phyloP scores from a whole-genome alignment of 2,888 invertebrate genomes.

The Mamestra brassicae region DNA sequence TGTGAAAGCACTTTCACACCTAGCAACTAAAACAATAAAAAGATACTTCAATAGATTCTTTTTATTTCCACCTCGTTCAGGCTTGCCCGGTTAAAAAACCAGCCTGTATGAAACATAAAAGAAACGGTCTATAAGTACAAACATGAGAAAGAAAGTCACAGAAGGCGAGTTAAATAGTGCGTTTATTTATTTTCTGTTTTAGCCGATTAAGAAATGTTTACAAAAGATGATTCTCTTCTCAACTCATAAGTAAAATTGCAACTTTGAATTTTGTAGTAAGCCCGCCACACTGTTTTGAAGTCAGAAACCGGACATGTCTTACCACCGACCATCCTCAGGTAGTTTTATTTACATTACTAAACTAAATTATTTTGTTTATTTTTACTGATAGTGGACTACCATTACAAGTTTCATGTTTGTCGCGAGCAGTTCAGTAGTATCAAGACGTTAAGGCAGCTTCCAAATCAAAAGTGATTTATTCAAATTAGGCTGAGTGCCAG shows the following conservation, averaged over 20 bases:
- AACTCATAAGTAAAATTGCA: no score
- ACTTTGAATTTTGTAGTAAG: no score
- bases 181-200: not conserved
- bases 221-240: no score
- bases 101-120: slow-evolving; percentile 37
- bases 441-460: slow-evolving; percentile 73
- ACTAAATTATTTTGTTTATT: slow-evolving; percentile 5
- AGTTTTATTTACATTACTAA: no score
- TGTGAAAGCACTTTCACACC: slow-evolving; percentile 34
- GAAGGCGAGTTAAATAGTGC: slow-evolving; percentile 8
- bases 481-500: no score
- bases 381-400: slow-evolving; percentile 81
- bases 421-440: slow-evolving; percentile 74
- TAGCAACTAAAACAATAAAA: slow-evolving; percentile 46
- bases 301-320: no score
- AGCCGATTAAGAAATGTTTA: not conserved
- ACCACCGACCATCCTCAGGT: no score
- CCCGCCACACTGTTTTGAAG: no score
- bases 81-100: slow-evolving; percentile 43
- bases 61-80: slow-evolving; percentile 33
- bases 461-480: no score
- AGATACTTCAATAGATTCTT: slow-evolving; percentile 31
- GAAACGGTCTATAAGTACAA: slow-evolving; percentile 17
- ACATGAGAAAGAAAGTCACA: not conserved
- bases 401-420: slow-evolving; percentile 84